phyloP scores from a whole-genome alignment of 2,797 vertebrate species.

The Tamandua tetradactyla region DNA sequence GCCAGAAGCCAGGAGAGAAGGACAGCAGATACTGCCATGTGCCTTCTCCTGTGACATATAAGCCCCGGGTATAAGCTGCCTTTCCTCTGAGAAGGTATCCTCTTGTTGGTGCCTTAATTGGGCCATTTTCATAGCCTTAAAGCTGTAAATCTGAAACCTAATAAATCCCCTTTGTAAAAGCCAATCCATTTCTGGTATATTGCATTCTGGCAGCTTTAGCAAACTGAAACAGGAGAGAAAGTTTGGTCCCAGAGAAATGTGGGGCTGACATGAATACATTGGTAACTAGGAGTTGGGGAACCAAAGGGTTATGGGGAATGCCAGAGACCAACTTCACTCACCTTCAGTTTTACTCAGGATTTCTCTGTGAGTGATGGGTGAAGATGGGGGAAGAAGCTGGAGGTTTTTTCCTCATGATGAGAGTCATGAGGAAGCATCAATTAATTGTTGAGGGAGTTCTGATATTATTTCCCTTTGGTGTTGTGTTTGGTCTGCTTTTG shows the following conservation, averaged over 20 bases:
- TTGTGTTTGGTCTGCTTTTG: neutral
- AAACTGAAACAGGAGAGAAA: neutral
- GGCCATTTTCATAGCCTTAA: too few relatives aligned
- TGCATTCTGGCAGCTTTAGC: too few relatives aligned
- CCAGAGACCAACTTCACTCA: neutral
- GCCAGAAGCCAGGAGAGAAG: too few relatives aligned
- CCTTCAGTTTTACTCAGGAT: neutral
- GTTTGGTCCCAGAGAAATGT: neutral
- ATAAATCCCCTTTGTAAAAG: too few relatives aligned
- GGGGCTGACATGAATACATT: neutral
- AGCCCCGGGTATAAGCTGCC: too few relatives aligned
- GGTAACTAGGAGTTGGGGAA: neutral
- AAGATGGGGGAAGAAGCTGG: neutral
- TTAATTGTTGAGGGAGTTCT: neutral
- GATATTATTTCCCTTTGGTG: neutral
- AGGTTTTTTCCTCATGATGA: neutral
- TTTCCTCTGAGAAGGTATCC: too few relatives aligned
- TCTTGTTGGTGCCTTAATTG: too few relatives aligned
- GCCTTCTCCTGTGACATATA: too few relatives aligned
- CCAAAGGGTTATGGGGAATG: neutral
- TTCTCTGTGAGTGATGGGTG: neutral
- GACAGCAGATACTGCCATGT: too few relatives aligned
- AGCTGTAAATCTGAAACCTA: too few relatives aligned
- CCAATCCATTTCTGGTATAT: too few relatives aligned
- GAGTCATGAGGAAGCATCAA: neutral